phyloP scores from a whole-genome alignment of 2,113 vertebrate genomes.

The Grammomys dolichurus region DNA sequence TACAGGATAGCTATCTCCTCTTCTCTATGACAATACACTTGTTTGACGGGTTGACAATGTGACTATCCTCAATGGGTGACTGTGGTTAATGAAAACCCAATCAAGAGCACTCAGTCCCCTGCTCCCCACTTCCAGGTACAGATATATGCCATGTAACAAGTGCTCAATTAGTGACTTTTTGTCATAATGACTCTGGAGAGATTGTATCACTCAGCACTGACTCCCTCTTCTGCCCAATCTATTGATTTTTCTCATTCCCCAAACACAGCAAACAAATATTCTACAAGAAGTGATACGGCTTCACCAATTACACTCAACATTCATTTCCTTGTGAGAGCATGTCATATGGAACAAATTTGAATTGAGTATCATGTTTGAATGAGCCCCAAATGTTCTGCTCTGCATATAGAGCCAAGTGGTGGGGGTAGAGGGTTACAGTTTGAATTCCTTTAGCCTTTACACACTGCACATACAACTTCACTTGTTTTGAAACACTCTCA shows the following conservation, averaged over 20 bases:
- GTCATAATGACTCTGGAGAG: conserved; percentile 57
- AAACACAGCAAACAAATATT: conserved; percentile 62
- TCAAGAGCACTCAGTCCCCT: not conserved
- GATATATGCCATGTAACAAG: conserved; percentile 12
- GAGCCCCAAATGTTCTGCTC: conserved; percentile 59
- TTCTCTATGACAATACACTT: conserved; percentile 46
- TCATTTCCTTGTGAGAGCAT: conserved; percentile 55
- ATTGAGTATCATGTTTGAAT: conserved; percentile 64
- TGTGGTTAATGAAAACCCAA: conserved; percentile 68
- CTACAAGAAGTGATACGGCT: conserved; percentile 32
- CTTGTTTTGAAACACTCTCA: not conserved
- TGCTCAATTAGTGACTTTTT: conserved; percentile 31
- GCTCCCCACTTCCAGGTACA: not conserved
- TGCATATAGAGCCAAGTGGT: conserved; percentile 40
- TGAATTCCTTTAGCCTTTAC: not conserved
- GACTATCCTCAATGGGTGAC: conserved; percentile 41
- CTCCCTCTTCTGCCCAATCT: not conserved
- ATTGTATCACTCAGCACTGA: conserved; percentile 46
- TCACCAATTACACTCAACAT: conserved; percentile 49
- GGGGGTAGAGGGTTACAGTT: not conserved
- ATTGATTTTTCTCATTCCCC: conserved; percentile 25
- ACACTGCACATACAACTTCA: not conserved
- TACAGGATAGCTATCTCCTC: not conserved
- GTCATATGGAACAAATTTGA: conserved; percentile 72
- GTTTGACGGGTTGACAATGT: conserved; percentile 40